Conservation (phyloP, 2,797 vertebrate genomes). For the Mionectes olivaceus region DNA sequence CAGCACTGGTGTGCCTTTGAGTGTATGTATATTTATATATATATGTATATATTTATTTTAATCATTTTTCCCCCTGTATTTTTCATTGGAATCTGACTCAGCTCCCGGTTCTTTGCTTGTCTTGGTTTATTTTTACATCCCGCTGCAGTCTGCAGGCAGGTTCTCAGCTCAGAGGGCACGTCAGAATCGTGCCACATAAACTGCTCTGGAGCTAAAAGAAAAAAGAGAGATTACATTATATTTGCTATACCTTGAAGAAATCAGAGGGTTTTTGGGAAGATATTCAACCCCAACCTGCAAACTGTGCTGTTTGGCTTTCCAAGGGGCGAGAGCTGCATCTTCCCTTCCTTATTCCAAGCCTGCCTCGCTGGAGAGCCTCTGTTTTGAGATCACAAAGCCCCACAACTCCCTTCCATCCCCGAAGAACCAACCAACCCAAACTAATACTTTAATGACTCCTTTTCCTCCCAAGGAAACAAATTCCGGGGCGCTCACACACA, state of each 20-base stretch:
- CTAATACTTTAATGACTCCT: constrained; percentile 78
- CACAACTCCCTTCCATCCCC: constrained; percentile 59
- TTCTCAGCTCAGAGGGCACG: neutral
- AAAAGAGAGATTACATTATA: neutral
- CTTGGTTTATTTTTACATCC: neutral
- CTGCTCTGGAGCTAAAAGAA: neutral
- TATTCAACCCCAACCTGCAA: neutral
- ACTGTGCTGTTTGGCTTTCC: neutral
- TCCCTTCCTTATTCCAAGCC: constrained; percentile 23
- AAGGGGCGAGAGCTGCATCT: neutral
- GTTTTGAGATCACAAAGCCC: constrained; percentile 63
- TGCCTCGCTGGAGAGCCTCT: constrained; percentile 35
- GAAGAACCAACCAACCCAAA: constrained; percentile 73
- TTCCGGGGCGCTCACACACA: constrained; percentile 16
- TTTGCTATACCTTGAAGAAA: neutral
- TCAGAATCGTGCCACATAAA: neutral
- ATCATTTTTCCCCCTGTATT: neutral
- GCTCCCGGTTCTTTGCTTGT: neutral
- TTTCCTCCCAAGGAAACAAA: constrained; percentile 76
- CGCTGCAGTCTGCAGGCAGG: neutral
- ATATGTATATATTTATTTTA: neutral
- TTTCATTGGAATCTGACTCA: neutral
- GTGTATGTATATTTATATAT: too few relatives aligned
- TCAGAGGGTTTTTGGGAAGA: neutral
- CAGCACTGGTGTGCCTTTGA: neutral